These are phyloP conservation scores for Ryuthela nishihirai DNA, from an alignment of 2,888 invertebrate species.

Conservation along the genomic window DNA sequence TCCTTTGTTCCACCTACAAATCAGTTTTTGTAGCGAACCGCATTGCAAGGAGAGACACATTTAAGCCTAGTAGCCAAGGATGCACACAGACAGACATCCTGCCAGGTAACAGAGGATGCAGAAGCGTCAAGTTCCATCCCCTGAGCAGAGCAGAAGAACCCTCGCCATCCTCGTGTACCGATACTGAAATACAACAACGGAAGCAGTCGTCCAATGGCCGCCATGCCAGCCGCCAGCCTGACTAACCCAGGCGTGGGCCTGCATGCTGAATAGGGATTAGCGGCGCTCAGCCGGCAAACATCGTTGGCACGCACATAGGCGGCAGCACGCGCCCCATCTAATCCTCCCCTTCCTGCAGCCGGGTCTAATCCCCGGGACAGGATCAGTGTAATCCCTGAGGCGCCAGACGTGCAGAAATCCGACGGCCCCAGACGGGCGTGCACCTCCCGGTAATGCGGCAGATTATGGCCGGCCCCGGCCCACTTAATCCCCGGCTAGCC, in stretches of 20 bases:
- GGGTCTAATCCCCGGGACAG: constrained; percentile 32
- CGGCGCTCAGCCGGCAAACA: constrained; percentile 32
- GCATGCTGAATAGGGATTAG: constrained; percentile 33
- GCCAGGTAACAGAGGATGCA: too few species aligned
- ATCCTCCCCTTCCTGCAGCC: constrained; percentile 16
- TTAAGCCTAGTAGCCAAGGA: too few species aligned
- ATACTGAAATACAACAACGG: too few species aligned
- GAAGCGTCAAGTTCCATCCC: too few species aligned
- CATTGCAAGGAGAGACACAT: too few species aligned
- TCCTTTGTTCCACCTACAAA: too few species aligned
- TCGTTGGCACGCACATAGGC: constrained; percentile 30
- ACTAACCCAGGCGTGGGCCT: constrained; percentile 22
- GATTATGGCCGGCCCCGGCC: constrained; percentile 2
- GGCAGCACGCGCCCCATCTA: constrained; percentile 23
- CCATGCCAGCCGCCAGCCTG: constrained; percentile 4
- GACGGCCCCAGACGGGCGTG: too few species aligned
- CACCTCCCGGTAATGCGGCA: not conserved
- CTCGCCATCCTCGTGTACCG: too few species aligned
- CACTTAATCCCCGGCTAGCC: constrained; percentile 29
- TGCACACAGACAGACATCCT: too few species aligned
- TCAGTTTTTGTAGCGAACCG: too few species aligned
- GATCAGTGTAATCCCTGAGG: constrained; percentile 35
- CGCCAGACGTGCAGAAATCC: constrained; percentile 35
- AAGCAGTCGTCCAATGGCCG: too few species aligned
- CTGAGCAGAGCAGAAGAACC: too few species aligned